Evolutionary conservation across 2,113 vertebrate genomes (phyloP), one percentile per base, ranked within the genome.

Genomic region (Macaca mulatta): DNA sequence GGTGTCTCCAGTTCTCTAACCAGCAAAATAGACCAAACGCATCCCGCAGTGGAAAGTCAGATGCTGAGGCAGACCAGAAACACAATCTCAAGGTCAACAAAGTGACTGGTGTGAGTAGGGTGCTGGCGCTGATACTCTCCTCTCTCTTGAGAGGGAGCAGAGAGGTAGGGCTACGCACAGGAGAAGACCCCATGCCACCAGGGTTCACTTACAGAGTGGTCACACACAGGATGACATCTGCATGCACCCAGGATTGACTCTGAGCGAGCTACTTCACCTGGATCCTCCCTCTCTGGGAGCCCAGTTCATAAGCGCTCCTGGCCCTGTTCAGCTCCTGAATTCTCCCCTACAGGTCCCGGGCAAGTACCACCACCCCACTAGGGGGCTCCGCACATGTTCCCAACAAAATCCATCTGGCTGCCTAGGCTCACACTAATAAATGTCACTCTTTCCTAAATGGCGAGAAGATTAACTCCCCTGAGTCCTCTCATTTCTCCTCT

Each of bases 321-420:
- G 6, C 27, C 61, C 61, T 64, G 5, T 64, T 64, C 61, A 64
- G 78, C 70, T 92, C 43, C 78, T 55, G 74, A 25, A 30, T 57
- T n/a, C 16, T 43, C 67, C 50, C 40, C 80, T 82, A 45, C 25
- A 25, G 38, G 64, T 5, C 17, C 52, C 1, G 16, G 27, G 14
- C 78, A 35, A 18, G 13, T 9, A 7, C 1, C 5, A 16, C 59
- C 50, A 43, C 14, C 52, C 75, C 20, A 14, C 5, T 0, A n/a
- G 52, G 18, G 2, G 2, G 0, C 10, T 52, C n/a, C n/a, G 57
- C 59, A 43, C 7, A 4, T 2, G 11, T 23, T n/a, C 72, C 20
- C 27, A 20, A n/a, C 59, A 27, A 89, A 59, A 83, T 4, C 20
- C 7, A 50, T 2, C n/a, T 7, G 5, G 38, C 11, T n/a, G 52